Percentiles rank a stretch among this genome's conserved stretches.
Conservation (phyloP, 2,888 invertebrate species). For the Antheraea yamamai region DNA sequence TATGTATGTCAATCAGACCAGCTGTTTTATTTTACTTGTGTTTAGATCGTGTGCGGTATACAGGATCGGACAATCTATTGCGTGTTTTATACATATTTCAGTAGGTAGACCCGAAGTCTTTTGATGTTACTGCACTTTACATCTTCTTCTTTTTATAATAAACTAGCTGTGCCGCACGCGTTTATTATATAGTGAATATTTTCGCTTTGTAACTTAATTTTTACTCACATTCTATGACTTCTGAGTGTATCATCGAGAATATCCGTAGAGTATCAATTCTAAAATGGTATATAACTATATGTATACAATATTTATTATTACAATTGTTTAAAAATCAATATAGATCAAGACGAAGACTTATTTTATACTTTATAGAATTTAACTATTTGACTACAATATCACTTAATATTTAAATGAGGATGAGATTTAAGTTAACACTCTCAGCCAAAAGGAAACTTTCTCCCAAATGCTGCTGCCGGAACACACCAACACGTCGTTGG, state of each 20-base stretch:
- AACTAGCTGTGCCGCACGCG: neutral
- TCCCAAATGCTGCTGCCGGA: too few relatives aligned
- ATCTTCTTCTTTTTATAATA: neutral
- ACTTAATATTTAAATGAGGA: too few relatives aligned
- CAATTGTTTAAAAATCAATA: too few relatives aligned
- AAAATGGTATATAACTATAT: neutral
- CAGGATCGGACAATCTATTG: slow-evolving; percentile 2
- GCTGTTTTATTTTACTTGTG: neutral
- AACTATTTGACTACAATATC: too few relatives aligned
- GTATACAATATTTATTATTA: too few relatives aligned
- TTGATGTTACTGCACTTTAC: neutral
- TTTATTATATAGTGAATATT: neutral
- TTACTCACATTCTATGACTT: neutral
- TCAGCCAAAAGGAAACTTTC: too few relatives aligned
- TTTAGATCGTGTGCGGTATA: neutral
- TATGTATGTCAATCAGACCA: neutral
- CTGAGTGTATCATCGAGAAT: neutral
- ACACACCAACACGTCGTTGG: too few relatives aligned
- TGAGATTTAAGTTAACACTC: too few relatives aligned
- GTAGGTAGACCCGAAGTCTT: neutral
- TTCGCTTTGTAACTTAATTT: neutral
- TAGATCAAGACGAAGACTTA: too few relatives aligned
- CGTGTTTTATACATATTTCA: neutral
- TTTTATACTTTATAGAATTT: too few relatives aligned
- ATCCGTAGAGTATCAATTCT: neutral